Conservation (phyloP, 2,797 vertebrate species). For the Dendrocincla tyrannina region DNA sequence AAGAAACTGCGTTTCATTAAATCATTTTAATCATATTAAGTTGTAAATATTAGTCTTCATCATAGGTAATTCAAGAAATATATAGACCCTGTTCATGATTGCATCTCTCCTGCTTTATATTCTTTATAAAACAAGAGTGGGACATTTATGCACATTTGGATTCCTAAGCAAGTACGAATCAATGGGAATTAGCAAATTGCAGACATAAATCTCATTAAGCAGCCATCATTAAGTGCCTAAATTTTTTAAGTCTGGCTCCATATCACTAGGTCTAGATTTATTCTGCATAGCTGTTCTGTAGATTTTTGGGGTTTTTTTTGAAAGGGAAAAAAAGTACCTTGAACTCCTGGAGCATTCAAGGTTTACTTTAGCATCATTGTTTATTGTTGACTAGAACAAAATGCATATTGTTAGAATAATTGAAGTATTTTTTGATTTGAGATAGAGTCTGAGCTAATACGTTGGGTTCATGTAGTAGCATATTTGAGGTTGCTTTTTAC, state of each 20-base stretch:
- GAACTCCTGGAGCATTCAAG: not conserved
- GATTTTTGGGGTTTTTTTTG: not conserved
- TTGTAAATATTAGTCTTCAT: not conserved
- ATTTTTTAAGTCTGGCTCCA: not conserved
- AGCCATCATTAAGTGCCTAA: not conserved
- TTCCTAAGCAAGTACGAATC: not conserved
- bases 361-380: not conserved
- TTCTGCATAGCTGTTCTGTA: not conserved
- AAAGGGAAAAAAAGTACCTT: not conserved
- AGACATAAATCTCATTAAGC: not conserved
- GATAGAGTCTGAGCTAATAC: not conserved
- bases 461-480: not conserved
- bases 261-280: not conserved
- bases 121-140: not conserved
- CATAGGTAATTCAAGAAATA: not conserved
- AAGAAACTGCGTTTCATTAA: not conserved
- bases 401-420: not conserved
- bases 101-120: not conserved
- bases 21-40: not conserved
- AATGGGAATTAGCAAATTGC: not conserved
- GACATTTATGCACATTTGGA: not conserved
- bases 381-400: not conserved
- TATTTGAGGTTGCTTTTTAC: not conserved
- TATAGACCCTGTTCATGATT: not conserved
- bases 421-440: not conserved